Percentiles rank a stretch among this genome's conserved stretches.
Conservation (phyloP, 2,888 invertebrate genomes). For the Atethmia centrago region DNA sequence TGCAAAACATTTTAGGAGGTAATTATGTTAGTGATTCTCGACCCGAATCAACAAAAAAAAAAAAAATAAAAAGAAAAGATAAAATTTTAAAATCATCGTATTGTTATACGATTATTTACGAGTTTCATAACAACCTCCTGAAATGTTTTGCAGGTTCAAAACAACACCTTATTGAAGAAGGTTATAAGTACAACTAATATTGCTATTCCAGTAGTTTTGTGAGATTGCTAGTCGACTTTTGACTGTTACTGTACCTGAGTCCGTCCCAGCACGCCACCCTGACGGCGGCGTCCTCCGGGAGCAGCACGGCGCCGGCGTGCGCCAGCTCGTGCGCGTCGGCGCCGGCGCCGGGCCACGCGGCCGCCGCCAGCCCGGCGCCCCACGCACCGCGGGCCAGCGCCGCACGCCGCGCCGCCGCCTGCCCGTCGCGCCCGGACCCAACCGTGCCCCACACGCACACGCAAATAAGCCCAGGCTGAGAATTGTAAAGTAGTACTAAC, state of each 20-base stretch:
- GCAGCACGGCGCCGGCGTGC: slow-evolving; percentile 70
- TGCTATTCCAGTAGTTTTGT: too few species aligned
- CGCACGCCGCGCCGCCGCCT: slow-evolving; percentile 73
- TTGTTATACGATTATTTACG: too few species aligned
- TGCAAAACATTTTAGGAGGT: too few species aligned
- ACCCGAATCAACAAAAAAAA: too few species aligned
- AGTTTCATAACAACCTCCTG: too few species aligned
- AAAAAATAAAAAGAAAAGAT: too few species aligned
- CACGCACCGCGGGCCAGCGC: slow-evolving; percentile 90
- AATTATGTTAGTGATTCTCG: too few species aligned
- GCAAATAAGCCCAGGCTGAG: slow-evolving; percentile 75
- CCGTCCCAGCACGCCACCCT: slow-evolving; percentile 73
- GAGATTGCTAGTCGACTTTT: too few species aligned
- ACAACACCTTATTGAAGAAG: too few species aligned
- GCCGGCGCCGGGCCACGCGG: slow-evolving; percentile 59
- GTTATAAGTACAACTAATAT: too few species aligned
- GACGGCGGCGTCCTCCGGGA: slow-evolving; percentile 72
- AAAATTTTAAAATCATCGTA: too few species aligned
- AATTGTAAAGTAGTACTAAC: neutral
- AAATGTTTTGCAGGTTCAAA: too few species aligned
- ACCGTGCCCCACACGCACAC: slow-evolving; percentile 79
- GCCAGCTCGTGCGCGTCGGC: slow-evolving; percentile 74
- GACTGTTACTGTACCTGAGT: slow-evolving; percentile 63
- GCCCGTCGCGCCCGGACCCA: slow-evolving; percentile 74
- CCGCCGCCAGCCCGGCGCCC: slow-evolving; percentile 89